Percentiles rank a stretch among this genome's conserved stretches.
Evolutionary conservation across 2,113 vertebrate species (phyloP).

Genomic region (Cariama cristata): DNA sequence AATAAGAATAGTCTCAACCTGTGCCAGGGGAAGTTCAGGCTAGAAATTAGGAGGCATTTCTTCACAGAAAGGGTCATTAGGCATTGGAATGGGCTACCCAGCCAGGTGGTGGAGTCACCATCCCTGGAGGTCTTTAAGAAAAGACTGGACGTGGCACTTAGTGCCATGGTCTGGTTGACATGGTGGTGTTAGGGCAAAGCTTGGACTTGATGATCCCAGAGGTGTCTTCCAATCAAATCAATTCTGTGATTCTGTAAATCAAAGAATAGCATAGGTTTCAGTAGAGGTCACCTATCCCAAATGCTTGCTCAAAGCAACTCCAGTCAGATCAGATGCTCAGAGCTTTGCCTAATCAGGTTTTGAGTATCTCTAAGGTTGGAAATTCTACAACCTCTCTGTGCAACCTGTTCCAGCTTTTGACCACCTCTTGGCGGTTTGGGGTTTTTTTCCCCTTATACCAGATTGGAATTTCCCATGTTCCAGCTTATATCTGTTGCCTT

Average conservation of each 20-base stretch:
- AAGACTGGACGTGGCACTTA: no score
- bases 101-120: no score
- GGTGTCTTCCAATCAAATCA: no score
- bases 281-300: background rate
- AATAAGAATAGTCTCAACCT: no score
- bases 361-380: background rate
- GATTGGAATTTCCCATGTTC: background rate
- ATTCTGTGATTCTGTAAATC: background rate
- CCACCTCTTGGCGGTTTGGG: background rate
- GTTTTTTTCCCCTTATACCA: background rate
- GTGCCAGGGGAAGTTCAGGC: no score
- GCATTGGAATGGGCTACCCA: no score
- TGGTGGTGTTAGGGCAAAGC: no score
- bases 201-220: no score
- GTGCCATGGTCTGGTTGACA: no score
- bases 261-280: background rate
- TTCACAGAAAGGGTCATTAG: no score
- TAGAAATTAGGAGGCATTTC: no score
- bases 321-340: background rate
- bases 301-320: background rate
- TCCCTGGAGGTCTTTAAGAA: no score
- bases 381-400: background rate
- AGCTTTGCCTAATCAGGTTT: background rate
- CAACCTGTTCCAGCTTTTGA: background rate
- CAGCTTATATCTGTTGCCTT: background rate